phyloP scores from a whole-genome alignment of 2,888 invertebrate genomes.

The Eristalis intricaria region DNA sequence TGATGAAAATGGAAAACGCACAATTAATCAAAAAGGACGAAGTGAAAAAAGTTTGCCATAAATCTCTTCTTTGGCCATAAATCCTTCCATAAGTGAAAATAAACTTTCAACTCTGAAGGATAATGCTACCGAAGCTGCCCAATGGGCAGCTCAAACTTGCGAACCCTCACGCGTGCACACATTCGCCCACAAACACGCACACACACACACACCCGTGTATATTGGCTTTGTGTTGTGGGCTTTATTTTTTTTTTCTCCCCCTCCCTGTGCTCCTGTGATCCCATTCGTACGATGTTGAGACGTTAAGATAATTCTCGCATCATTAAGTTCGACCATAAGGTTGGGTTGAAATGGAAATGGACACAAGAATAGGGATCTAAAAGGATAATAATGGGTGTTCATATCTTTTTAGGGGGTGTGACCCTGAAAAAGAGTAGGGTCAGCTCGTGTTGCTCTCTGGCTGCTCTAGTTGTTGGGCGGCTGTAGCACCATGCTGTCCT shows the following conservation, averaged over 20 bases:
- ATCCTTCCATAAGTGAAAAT: constrained; percentile 72
- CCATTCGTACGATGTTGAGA: constrained; percentile 43
- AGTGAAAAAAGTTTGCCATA: constrained; percentile 66
- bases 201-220: constrained; percentile 5
- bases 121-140: constrained; percentile 44
- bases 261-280: constrained; percentile 22
- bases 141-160: background rate
- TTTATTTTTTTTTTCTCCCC: background rate
- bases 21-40: constrained; percentile 70
- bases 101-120: constrained; percentile 67
- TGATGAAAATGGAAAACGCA: constrained; percentile 66
- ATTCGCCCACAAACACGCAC: constrained; percentile 12
- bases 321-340: constrained; percentile 71
- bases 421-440: constrained; percentile 58
- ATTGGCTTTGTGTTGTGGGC: constrained; percentile 18
- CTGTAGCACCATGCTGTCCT: background rate
- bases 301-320: constrained; percentile 71
- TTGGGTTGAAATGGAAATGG: constrained; percentile 64
- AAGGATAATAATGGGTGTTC: constrained; percentile 69
- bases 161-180: background rate
- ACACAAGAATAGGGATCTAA: constrained; percentile 63
- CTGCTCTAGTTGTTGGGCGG: no score
- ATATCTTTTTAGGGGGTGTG: constrained; percentile 55
- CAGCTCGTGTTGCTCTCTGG: constrained; percentile 30
- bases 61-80: constrained; percentile 69